These are phyloP conservation scores for Oryzias sinensis DNA, from an alignment of 2,797 vertebrate species.

Conservation along the genomic window DNA sequence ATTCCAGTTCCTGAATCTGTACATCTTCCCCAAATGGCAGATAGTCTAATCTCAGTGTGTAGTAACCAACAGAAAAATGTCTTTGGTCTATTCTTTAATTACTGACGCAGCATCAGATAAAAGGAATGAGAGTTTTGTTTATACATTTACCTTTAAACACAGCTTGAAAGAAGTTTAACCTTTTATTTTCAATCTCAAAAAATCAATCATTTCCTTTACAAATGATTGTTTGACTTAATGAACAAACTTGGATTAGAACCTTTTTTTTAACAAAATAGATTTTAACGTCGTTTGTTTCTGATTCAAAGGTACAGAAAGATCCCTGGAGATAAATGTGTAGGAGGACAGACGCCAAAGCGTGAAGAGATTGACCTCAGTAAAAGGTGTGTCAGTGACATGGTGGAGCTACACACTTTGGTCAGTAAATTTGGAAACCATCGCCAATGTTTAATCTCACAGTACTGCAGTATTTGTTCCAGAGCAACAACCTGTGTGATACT, in stretches of 20 bases:
- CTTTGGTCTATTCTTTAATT: background rate
- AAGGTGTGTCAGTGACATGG: conserved; percentile 86
- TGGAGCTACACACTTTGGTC: conserved; percentile 73
- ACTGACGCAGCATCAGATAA: background rate
- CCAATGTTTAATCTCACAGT: background rate
- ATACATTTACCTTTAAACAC: background rate
- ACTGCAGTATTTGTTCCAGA: background rate
- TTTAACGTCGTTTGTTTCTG: conserved; percentile 1
- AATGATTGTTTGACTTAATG: no score
- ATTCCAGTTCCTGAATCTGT: background rate
- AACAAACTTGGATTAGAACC: no score
- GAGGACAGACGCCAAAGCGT: conserved; percentile 79
- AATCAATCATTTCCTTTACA: no score
- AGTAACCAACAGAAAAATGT: background rate
- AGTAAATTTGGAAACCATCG: conserved; percentile 25
- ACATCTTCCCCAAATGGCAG: background rate
- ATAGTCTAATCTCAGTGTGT: background rate
- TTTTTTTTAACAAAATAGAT: background rate
- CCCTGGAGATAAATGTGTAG: conserved; percentile 90
- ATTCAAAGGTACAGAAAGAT: conserved; percentile 89
- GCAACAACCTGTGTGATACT: background rate
- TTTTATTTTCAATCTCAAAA: no score
- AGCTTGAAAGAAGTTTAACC: no score
- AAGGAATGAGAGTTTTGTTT: background rate
- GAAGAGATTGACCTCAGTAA: conserved; percentile 85